Percentiles rank a stretch among this genome's conserved stretches.
Evolutionary conservation across 2,888 invertebrate species (phyloP).

Genomic region (Epirrhoe tristata): DNA sequence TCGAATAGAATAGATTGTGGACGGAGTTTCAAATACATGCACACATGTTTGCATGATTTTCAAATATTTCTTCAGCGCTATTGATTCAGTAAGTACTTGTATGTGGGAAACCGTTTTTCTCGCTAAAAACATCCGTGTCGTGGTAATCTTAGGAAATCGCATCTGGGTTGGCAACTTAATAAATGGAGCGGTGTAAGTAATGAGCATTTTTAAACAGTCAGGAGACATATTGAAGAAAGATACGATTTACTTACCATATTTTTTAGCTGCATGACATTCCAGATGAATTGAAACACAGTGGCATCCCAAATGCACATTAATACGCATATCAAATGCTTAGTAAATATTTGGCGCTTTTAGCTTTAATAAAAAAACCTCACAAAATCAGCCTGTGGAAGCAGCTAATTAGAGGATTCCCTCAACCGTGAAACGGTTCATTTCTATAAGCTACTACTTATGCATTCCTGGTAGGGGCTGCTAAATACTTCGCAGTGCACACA

Average conservation of each 20-base stretch:
- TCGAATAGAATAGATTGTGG: no score
- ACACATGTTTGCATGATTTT: no score
- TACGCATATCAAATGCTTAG: neutral
- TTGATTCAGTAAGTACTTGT: no score
- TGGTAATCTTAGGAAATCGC: neutral
- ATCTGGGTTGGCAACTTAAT: conserved; percentile 52
- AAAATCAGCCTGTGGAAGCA: conserved; percentile 1
- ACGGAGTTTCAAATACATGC: no score
- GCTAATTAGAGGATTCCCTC: conserved; percentile 26
- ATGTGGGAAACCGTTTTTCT: no score
- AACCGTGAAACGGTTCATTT: conserved; percentile 17
- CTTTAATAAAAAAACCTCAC: neutral
- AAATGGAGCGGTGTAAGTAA: conserved; percentile 47
- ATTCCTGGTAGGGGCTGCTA: neutral
- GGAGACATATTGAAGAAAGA: conserved; percentile 4
- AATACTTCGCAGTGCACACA: neutral
- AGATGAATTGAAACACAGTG: neutral
- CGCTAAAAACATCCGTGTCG: conserved; percentile 1
- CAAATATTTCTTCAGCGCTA: no score
- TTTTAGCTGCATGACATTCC: neutral
- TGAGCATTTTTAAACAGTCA: conserved; percentile 11
- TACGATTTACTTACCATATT: conserved; percentile 5
- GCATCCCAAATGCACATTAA: neutral
- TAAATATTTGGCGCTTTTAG: neutral
- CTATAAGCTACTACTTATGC: conserved; percentile 12